phyloP scores from a whole-genome alignment of 2,797 vertebrate genomes.

The Strix occidentalis region DNA sequence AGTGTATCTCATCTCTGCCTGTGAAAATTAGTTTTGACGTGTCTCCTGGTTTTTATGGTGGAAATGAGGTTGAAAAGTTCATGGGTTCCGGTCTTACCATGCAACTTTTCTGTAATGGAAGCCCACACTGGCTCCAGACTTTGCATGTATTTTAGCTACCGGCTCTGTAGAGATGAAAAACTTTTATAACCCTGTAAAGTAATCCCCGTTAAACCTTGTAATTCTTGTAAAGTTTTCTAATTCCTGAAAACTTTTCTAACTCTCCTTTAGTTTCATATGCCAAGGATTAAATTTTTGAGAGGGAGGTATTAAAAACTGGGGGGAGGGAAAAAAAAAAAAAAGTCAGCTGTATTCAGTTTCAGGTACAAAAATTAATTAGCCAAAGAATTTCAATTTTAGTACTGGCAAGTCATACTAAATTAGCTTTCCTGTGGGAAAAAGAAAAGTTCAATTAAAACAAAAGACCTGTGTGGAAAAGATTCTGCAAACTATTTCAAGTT shows the following conservation, averaged over 20 bases:
- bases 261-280: neutral
- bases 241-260: neutral
- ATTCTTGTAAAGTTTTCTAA: neutral
- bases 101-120: neutral
- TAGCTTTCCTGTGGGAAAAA: conserved; percentile 46
- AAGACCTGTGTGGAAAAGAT: conserved; percentile 25
- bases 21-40: neutral
- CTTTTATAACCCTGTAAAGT: neutral
- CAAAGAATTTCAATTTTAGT: conserved; percentile 28
- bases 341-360: neutral
- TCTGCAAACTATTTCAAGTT: neutral
- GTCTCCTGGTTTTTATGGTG: neutral
- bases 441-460: conserved; percentile 53
- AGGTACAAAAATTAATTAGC: conserved; percentile 55
- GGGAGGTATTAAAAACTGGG: neutral
- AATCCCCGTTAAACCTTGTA: neutral
- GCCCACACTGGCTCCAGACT: neutral
- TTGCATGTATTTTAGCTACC: neutral
- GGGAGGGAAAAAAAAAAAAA: neutral
- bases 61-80: neutral
- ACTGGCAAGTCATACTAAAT: conserved; percentile 43
- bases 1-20: neutral
- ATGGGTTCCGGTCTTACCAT: neutral
- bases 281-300: neutral
- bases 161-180: neutral